Conservation (phyloP, 2,888 invertebrate species). For the Hololepta plana region DNA sequence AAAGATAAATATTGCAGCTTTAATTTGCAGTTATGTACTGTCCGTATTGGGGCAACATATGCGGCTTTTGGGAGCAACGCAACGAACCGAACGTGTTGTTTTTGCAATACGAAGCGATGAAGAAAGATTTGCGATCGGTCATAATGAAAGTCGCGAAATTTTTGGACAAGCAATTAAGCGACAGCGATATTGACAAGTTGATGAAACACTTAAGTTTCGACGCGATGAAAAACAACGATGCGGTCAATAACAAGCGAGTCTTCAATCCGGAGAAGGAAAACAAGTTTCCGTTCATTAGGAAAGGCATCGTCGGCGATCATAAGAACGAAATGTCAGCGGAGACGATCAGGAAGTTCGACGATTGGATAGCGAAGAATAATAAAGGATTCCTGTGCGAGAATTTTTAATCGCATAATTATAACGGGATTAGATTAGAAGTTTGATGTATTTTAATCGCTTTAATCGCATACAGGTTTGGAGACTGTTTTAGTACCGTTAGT, state of each 20-base stretch:
- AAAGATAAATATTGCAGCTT: too few species aligned
- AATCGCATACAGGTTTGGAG: too few species aligned
- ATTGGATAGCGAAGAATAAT: too few species aligned
- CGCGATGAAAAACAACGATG: conserved; percentile 30
- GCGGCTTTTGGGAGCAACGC: conserved; percentile 12
- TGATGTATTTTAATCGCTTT: too few species aligned
- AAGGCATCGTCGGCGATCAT: conserved; percentile 6
- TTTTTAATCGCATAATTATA: too few species aligned
- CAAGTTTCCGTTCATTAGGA: conserved; percentile 5
- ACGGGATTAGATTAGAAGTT: too few species aligned
- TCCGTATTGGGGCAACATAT: conserved; percentile 12
- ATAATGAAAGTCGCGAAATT: conserved; percentile 8
- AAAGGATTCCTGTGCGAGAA: too few species aligned
- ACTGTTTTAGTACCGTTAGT: too few species aligned
- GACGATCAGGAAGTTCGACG: conserved; percentile 5
- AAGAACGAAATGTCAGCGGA: conserved; percentile 6
- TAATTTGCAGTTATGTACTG: conserved; percentile 10
- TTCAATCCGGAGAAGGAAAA: not conserved
- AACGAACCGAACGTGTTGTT: conserved; percentile 11
- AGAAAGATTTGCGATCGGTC: conserved; percentile 8
- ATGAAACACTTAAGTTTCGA: conserved; percentile 29
- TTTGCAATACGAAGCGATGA: conserved; percentile 13
- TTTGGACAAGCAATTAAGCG: conserved; percentile 13
- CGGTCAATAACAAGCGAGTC: conserved; percentile 25
- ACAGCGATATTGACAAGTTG: conserved; percentile 22